Conservation (phyloP, 1,140 invertebrate genomes). For the Andrena cerasifolii region DNA sequence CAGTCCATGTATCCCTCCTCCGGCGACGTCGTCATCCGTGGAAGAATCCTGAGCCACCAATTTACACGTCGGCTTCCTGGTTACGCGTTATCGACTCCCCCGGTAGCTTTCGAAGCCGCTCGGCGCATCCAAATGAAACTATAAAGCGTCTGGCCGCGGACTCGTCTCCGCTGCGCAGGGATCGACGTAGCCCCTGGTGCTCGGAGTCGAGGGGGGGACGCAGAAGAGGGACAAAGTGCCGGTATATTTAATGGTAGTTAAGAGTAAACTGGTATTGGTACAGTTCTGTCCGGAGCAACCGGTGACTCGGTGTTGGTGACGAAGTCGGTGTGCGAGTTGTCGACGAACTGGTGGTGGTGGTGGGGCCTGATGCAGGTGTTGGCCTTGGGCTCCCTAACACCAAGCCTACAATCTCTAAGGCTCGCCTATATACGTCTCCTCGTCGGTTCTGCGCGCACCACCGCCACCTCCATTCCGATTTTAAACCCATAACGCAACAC, state of each 20-base stretch:
- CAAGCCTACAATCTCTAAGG: conserved; percentile 75
- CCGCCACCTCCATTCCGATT: conserved; percentile 40
- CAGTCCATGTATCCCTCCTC: no score
- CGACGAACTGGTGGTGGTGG: conserved; percentile 47
- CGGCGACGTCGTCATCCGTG: no score
- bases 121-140: conserved; percentile 50
- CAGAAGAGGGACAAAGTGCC: conserved; percentile 65
- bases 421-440: conserved; percentile 65
- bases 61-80: conserved; percentile 36
- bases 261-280: conserved; percentile 68
- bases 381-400: conserved; percentile 79
- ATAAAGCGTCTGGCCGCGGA: conserved; percentile 35
- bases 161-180: conserved; percentile 28
- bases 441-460: conserved; percentile 40
- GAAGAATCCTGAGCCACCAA: conserved; percentile 21
- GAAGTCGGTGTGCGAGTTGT: conserved; percentile 47
- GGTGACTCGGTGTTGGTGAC: conserved; percentile 25
- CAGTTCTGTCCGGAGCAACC: conserved; percentile 63
- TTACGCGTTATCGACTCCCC: conserved; percentile 58
- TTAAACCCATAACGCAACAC: conserved; percentile 65
- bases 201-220: neutral
- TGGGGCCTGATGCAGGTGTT: conserved; percentile 78
- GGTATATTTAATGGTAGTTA: conserved; percentile 68
- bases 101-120: conserved; percentile 38
- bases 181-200: conserved; percentile 11